Conservation (phyloP, 1,140 invertebrate species). For the Zaprionus ghesquierei region DNA sequence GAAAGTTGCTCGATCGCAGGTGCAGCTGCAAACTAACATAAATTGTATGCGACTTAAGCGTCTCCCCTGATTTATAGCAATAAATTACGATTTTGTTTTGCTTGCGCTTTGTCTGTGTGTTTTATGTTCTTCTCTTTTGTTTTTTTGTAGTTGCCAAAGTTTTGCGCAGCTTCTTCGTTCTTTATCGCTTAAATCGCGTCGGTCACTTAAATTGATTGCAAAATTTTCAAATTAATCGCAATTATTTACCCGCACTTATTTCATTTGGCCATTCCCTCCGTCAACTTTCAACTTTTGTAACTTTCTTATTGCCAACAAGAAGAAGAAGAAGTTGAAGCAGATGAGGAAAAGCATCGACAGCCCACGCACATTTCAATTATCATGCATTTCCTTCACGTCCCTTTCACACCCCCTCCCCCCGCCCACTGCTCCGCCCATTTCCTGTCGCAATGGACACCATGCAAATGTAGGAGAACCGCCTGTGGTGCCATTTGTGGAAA, state of each 20-base stretch:
- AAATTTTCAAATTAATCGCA: conserved; percentile 30
- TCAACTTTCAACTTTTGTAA: conserved; percentile 26
- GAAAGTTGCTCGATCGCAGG: neutral
- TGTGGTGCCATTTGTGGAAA: conserved; percentile 33
- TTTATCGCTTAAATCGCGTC: conserved; percentile 1
- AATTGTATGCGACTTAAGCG: neutral
- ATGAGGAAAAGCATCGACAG: conserved; percentile 2
- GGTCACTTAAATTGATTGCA: conserved; percentile 21
- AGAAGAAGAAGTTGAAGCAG: neutral
- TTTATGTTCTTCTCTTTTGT: neutral
- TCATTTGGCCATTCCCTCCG: conserved; percentile 4
- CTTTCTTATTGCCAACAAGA: conserved; percentile 1
- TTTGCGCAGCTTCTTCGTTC: neutral
- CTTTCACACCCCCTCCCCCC: neutral
- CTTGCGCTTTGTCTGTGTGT: neutral
- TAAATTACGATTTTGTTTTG: neutral
- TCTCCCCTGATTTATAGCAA: neutral
- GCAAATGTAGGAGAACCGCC: neutral
- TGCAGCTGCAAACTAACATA: neutral
- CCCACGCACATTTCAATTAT: conserved; percentile 48
- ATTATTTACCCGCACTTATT: conserved; percentile 29
- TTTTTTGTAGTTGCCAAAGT: neutral
- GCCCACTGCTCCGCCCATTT: neutral
- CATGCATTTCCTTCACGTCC: conserved; percentile 15
- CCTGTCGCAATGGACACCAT: neutral